Evolutionary conservation across 2,797 vertebrate species (phyloP), one percentile per base, ranked within the genome.

Genomic region (Diplodus sargus): DNA sequence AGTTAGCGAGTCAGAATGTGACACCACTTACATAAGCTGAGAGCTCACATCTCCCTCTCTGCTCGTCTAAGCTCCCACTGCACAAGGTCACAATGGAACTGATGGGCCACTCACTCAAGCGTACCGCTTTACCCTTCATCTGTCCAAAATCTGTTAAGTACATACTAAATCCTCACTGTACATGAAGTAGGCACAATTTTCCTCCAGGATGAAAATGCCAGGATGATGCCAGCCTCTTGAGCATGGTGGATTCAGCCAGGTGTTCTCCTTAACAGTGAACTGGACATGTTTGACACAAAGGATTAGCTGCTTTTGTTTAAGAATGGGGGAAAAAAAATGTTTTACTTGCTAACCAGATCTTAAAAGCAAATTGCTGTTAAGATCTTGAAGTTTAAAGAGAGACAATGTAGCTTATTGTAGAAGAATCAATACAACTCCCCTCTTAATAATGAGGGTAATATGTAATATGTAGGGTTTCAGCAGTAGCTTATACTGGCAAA

Each of bases 71-170:
- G 87, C 86, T 85, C 72, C 74, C 58, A 71, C 71, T 65, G 61
- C 84, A 84, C 78, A 88, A 91, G 84, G 88, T 92, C 85, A 86
- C 76, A 61, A 70, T 82, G 76, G 53, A 79, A 78, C 84, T 78
- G 86, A 91, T 84, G 86, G 86, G 73, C 80, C 54, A 61, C 86
- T 92, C 89, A 90, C 78, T 88, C 84, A 88, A 82, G 82, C 84
- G 42, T 73, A 48, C 69, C 16, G n/a, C 75, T 87, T 81, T 83
- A 65, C 81, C 70, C 84, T 84, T 90, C 81, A 81, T 88, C 87
- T 82, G 66, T 80, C 71, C 77, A 80, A 89, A 91, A 91, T 92
- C 79, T 80, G 79, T 83, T 80, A 89, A 91, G 80, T 77, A 81
- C 82, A 86, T 67, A 81, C 73, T 82, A 85, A 90, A 85, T 90